Conservation (phyloP, 2,888 invertebrate genomes). For the Chymomyza amoena region DNA sequence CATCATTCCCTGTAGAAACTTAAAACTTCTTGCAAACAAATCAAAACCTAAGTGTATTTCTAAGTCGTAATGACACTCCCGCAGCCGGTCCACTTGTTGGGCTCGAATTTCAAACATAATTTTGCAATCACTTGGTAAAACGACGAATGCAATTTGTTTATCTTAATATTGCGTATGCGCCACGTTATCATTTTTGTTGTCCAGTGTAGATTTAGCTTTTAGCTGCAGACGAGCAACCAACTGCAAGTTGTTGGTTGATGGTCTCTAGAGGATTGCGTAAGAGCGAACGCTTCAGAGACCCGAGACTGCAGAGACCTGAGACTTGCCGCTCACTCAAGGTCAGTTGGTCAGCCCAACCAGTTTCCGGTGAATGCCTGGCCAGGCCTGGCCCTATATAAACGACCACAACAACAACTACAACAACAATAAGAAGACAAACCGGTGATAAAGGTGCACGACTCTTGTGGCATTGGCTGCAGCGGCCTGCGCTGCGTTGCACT, state of each 20-base stretch:
- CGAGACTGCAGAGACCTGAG: background rate
- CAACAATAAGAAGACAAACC: background rate
- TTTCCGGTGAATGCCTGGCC: slow-evolving; percentile 13
- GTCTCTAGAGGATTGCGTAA: slow-evolving; percentile 33
- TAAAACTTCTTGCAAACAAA: too few relatives aligned
- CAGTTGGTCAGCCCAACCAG: slow-evolving; percentile 55
- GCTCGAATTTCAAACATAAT: slow-evolving; percentile 28
- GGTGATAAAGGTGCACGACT: slow-evolving; percentile 38
- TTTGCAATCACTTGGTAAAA: slow-evolving; percentile 31
- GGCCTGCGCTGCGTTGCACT: slow-evolving; percentile 3
- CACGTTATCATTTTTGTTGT: background rate
- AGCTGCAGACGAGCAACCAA: background rate
- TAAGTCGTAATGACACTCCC: too few relatives aligned
- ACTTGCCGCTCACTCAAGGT: slow-evolving; percentile 45
- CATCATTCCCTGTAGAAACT: too few relatives aligned
- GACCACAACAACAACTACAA: background rate
- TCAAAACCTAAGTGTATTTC: too few relatives aligned
- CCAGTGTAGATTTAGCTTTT: background rate
- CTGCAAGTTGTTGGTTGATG: background rate
- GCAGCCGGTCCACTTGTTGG: too few relatives aligned
- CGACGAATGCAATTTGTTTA: slow-evolving; percentile 26
- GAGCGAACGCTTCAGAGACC: background rate
- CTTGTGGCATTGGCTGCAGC: slow-evolving; percentile 4
- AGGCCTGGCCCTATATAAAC: too few relatives aligned
- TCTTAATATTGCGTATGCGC: slow-evolving; percentile 21